Evolutionary conservation across 2,888 invertebrate species (phyloP), one percentile per base, ranked within the genome.

Genomic region (Caenorhabditis virilis): DNA sequence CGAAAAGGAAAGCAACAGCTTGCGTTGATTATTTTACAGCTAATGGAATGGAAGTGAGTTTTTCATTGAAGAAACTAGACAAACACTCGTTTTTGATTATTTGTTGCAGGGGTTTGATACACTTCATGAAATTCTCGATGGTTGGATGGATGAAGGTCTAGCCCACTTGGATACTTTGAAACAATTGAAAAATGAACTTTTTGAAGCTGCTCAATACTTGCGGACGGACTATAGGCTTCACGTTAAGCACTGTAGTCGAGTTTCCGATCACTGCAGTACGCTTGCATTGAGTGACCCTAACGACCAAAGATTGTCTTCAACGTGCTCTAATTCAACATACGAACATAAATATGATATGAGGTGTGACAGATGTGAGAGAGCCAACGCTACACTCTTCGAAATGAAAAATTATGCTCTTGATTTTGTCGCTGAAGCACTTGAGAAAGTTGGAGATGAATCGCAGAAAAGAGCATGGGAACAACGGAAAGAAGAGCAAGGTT

Each of bases 181-280:
- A 27, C 18, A 41, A 5, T 13, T 60, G 43, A 49, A 43, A 18
- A 16, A 2, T 9, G 20, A 23, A 6, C 6, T 52, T 6, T 18
- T 16, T 22, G 59, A 59, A 47, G 30, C 38, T 3, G 7, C 15
- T 7, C 47, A 47, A 18, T 63, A 63, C 41, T 18, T 63, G 2
- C 2, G 53, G 39, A 49, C 49, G 0, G 63, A 63, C 23, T 63
- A 27, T 27, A 18, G 45, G 13, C 9, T 63, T 18, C 56, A 63
- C 16, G 22, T 57, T 7, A 63, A 63, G n/a, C 6, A 25, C 7
- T 33, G 23, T 3, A 42, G 43, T 16, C 16, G 58, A 15, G 33
- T 63, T 13, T 18, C 57, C 3, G 63, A 58, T 25, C 63, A 63
- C 23, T 63, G 63, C 30, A 18, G 15, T 26, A 63, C n/a, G 2